Evolutionary conservation across 2,797 vertebrate genomes (phyloP), one percentile per base, ranked within the genome.

Genomic region (Perodicticus potto): DNA sequence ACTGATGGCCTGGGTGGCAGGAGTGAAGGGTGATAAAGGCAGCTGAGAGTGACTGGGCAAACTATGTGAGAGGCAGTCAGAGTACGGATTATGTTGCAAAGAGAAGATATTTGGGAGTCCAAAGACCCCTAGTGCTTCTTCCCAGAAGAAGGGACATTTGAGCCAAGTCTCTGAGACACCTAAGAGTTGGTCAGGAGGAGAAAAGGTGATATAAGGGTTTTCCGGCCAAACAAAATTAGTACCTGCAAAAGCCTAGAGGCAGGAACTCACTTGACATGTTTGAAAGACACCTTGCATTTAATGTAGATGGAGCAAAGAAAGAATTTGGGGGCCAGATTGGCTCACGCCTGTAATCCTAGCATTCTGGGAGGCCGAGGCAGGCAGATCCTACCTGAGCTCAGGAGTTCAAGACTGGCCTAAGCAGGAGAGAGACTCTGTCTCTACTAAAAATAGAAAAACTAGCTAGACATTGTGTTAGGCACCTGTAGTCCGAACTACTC

Each of bases 21-120:
- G 1, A 43, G 9, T 2, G 5, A 9, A 2, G 37, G 20, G 49
- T 7, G 1, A 57, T 20, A 45, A 45, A 16, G 29, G 40, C 11
- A 32, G 23, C 17, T 55, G n/a, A 55, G 34, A 57, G 73, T 14
- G 76, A 57, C 34, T 2, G 0, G 55, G 23, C 12, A 23, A 70
- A 11, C 4, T 1, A 20, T 19, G n/a, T 10, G 27, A 61, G 43
- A 57, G 29, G 27, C 16, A 78, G 29, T 76, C 34, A 20, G 7
- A 23, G 45, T 3, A 49, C 3, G 14, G 27, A 19, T 34, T 2
- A 22, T 53, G 1, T 20, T n/a, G 72, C 32, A 20, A 9, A 53
- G 2, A 10, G 34, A 94, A 45, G 63, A 17, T 20, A 27, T 20
- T 25, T 34, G n/a, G 57, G 63, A 57, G 13, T 57, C 13, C 91